Base-by-base conservation (phyloP, 2,113 vertebrate genomes). In the Cnemophilus loriae region DNA sequence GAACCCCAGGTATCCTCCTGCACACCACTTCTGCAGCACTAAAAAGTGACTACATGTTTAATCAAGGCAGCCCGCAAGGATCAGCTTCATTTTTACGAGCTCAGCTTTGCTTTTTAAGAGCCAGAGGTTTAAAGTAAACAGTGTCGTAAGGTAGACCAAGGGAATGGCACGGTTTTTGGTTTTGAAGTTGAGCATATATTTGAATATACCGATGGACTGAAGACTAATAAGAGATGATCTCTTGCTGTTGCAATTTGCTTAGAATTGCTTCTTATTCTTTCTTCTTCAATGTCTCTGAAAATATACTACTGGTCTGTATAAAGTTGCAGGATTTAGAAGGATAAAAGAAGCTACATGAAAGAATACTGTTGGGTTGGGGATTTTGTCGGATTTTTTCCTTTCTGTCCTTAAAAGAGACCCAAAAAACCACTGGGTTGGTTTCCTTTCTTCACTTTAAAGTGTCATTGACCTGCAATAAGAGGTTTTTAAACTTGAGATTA, bases 311-410 rank as follows among this genome's bases (percentile, higher is more conserved):
- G 14, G 2, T 22, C 33, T 42, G 3, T 61, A 41, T 60, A 79
- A 8, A 73, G 3, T 67, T 89, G 55, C 13, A 22, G 20, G 37
- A 37, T 73, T 88, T 55, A 68, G 39, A 75, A 77, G 4, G 15
- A 55, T 11, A 41, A 75, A 87, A 33, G 28, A 69, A 86, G 8
- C 18, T 67, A 33, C 10, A 33, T 35, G 28, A 80, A 90, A 90
- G 17, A 63, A 79, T 52, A 35, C 3, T 17, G 3, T 33, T 24
- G 10, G 2, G 3, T 0, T 14, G 4, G 12, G 4, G 4, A 2
- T 37, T 52, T 37, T 37, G 56, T 6, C 1, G 9, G 37, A 24
- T 60, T 65, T 46, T 44, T 46, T 70, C 2, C 15, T 56, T 44
- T 77, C 39, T 76, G 8, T 50, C 24, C 23, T 77, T 57, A 82